These are phyloP conservation scores for Tetragnatha montana DNA, from an alignment of 2,888 invertebrate genomes.

Conservation along the genomic window DNA sequence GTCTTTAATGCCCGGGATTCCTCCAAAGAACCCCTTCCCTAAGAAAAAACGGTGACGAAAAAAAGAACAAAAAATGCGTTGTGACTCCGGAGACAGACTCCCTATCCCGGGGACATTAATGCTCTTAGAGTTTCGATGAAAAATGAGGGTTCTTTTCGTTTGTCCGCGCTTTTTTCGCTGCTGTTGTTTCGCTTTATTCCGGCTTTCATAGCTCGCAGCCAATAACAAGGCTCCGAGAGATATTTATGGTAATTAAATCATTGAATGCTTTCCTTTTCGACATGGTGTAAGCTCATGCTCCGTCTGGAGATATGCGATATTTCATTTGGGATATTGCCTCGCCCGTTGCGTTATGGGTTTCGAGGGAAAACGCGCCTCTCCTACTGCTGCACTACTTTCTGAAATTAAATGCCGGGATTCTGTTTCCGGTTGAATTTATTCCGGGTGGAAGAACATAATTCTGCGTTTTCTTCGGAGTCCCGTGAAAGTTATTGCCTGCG, in stretches of 20 bases:
- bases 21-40: slow-evolving; percentile 27
- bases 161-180: slow-evolving; percentile 29
- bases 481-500: not conserved
- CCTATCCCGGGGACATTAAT: slow-evolving; percentile 54
- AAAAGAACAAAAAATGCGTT: slow-evolving; percentile 35
- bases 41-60: not conserved
- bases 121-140: slow-evolving; percentile 56
- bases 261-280: slow-evolving; percentile 3
- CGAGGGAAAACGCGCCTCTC: not conserved
- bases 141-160: slow-evolving; percentile 54
- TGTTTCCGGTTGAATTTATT: not conserved
- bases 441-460: not conserved
- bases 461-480: not conserved
- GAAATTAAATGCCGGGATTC: not conserved
- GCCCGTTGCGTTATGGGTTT: not conserved
- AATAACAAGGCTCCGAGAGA: not conserved
- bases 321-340: not conserved
- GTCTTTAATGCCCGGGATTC: slow-evolving; percentile 43
- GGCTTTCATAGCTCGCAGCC: not conserved
- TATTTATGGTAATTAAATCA: slow-evolving; percentile 43
- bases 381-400: not conserved
- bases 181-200: not conserved
- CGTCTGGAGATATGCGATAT: not conserved
- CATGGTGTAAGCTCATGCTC: not conserved
- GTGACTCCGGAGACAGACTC: slow-evolving; percentile 22